A percentile compares a stretch with the other conserved stretches of the same genome.
These are phyloP conservation scores for Lepus timidus DNA, from an alignment of 2,113 vertebrate genomes.

Conservation along the genomic window DNA sequence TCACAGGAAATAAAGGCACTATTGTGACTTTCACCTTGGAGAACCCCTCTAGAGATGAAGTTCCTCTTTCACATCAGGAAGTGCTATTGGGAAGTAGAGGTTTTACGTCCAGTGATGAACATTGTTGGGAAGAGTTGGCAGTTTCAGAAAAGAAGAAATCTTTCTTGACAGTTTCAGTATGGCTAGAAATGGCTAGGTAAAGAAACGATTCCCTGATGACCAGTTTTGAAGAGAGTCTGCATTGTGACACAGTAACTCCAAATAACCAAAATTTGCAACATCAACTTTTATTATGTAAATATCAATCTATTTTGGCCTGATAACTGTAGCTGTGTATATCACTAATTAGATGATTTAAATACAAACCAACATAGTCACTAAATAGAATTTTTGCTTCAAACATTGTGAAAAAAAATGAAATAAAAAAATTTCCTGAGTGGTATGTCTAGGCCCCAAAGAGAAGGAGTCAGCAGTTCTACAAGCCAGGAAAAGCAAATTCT, in stretches of 20 bases:
- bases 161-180: constrained; percentile 7
- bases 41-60: background rate
- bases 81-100: background rate
- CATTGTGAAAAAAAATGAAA: background rate
- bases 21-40: background rate
- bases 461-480: background rate
- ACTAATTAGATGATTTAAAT: background rate
- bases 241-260: background rate
- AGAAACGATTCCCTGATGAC: constrained; percentile 18
- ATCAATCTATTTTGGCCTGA: background rate
- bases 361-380: background rate
- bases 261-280: constrained; percentile 27
- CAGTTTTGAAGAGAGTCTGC: constrained; percentile 1
- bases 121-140: background rate
- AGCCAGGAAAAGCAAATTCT: background rate
- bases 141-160: background rate
- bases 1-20: background rate
- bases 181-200: background rate
- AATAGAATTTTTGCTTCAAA: constrained; percentile 29
- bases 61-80: background rate
- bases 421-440: constrained; percentile 4
- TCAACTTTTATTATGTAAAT: background rate
- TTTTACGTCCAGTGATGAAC: background rate
- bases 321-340: background rate
- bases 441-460: background rate